These are phyloP conservation scores for Rhinatrema bivittatum DNA, from an alignment of 2,797 vertebrate genomes.

Conservation along the genomic window DNA sequence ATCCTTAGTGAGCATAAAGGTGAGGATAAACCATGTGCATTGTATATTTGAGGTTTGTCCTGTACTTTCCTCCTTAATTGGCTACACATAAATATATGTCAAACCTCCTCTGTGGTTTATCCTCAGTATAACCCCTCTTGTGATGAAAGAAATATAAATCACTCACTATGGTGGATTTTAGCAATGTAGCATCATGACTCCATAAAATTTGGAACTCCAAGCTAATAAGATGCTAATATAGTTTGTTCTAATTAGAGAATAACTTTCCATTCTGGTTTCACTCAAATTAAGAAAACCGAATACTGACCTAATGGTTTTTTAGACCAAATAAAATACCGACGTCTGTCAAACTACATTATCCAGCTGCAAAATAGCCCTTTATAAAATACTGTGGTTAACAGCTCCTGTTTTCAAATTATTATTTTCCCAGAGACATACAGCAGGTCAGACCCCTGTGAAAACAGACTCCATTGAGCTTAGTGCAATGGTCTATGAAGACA, in stretches of 20 bases:
- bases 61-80: constrained; percentile 13
- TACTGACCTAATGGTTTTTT: constrained; percentile 20
- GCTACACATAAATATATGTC: constrained; percentile 29
- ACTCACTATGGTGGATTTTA: constrained; percentile 16
- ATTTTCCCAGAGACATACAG: too few species aligned
- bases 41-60: constrained; percentile 24
- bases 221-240: constrained; percentile 15
- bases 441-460: too few species aligned
- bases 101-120: constrained; percentile 23
- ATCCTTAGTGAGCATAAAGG: too few species aligned
- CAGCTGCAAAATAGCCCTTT: constrained; percentile 4
- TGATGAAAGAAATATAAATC: constrained; percentile 27
- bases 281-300: constrained; percentile 9
- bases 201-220: constrained; percentile 12
- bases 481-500: too few species aligned
- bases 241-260: constrained; percentile 18
- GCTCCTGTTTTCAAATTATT: too few species aligned
- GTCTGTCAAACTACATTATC: not conserved
- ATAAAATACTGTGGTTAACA: too few species aligned
- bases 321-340: constrained; percentile 17
- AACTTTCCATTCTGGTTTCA: constrained; percentile 12
- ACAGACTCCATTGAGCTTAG: too few species aligned
- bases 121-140: constrained; percentile 12
- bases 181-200: constrained; percentile 17
- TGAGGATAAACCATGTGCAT: constrained; percentile 22